A percentile compares a stretch with the other conserved stretches of the same genome.
phyloP scores from a whole-genome alignment of 1,140 invertebrate genomes.

The Orchestia grillus region DNA sequence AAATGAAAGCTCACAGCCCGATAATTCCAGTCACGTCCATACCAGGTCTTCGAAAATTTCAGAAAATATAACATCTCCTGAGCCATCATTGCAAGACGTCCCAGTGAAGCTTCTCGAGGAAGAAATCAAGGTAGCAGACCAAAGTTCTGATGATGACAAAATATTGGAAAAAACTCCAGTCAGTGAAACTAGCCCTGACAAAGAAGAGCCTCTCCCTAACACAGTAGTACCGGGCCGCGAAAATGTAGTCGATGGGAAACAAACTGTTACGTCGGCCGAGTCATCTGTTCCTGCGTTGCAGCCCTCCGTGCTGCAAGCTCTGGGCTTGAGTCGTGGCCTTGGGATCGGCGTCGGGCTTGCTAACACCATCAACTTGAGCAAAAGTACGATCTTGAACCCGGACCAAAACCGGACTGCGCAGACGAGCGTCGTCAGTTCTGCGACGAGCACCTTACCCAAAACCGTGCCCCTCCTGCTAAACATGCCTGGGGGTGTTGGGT shows the following conservation, averaged over 20 bases:
- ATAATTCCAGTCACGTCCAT: background rate
- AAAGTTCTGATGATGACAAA: background rate
- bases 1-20: background rate
- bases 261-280: background rate
- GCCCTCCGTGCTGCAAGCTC: slow-evolving; percentile 24
- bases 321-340: slow-evolving; percentile 39
- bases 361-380: slow-evolving; percentile 28
- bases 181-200: background rate
- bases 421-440: background rate
- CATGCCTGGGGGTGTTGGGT: slow-evolving; percentile 61
- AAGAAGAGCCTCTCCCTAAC: background rate
- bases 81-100: background rate
- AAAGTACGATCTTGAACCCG: slow-evolving; percentile 16
- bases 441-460: slow-evolving; percentile 36
- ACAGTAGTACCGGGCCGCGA: background rate
- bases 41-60: background rate
- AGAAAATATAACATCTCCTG: background rate
- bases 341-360: slow-evolving; percentile 43
- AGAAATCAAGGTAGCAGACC: background rate
- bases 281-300: slow-evolving; percentile 1
- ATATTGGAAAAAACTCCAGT: background rate
- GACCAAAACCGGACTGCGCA: slow-evolving; percentile 28
- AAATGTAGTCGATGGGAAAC: background rate
- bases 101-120: background rate
- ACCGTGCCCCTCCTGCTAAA: slow-evolving; percentile 66